Evolutionary conservation across 2,888 invertebrate genomes (phyloP), one percentile per base, ranked within the genome.

Genomic region (Malacosoma neustria): DNA sequence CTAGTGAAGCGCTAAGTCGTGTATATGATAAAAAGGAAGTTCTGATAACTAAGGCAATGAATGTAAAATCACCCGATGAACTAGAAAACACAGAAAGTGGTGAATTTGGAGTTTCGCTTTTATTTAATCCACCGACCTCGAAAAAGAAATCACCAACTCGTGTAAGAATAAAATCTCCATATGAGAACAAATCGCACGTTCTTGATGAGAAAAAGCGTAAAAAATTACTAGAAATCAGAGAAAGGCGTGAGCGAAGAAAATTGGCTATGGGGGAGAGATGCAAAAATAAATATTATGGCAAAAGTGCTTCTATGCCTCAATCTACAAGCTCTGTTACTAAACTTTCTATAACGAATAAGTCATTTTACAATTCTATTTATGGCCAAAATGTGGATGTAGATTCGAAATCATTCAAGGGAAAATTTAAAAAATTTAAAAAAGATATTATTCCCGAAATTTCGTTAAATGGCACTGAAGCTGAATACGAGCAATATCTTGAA

Each of bases 361-460:
- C 81, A 2, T 82, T 82, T 50, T 82, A 84, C 46, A 75, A 77
- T 47, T 82, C 81, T 5, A 82, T 85, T 43, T 85, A 79, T 40
- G 84, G 84, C 0, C 68, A 75, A 14, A 54, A 45, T 29, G 9
- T 44, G 9, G 55, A 61, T 14, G 31, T 42, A 4, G 59, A 63
- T 22, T 42, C 41, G 2, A 64, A 55, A 33, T 46, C 49, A 39
- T 13, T 33, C 0, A 57, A 60, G 36, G 57, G 34, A 3, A 65
- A 52, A 42, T 34, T 48, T 30, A 68, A 52, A 40, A 44, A 35
- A n/a, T 22, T 29, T 3, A 60, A 48, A 22, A 53, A 46, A 30
- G 48, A 59, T 13, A 13, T 41, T 5, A 36, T 36, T 4, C 34
- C 55, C n/a, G 61, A 61, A 11, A 13, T 46, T 13, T 38, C 46